phyloP scores from a whole-genome alignment of 37 sponge, comb jelly and placozoan species.

The Halisarca cf. caerulea region DNA sequence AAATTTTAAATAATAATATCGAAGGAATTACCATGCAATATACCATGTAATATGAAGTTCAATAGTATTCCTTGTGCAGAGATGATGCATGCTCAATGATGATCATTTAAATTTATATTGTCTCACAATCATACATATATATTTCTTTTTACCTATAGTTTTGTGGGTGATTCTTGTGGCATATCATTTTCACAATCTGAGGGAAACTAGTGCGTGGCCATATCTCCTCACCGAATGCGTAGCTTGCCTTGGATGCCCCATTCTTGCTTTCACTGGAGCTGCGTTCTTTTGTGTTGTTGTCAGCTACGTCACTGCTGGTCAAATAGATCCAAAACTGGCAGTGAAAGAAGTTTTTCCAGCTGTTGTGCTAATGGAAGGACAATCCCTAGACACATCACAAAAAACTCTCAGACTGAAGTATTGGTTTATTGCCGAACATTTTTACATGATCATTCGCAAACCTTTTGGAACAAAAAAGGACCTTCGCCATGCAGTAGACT shows the following conservation, averaged over 20 bases:
- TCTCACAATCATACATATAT: too few relatives aligned
- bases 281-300: conserved; percentile 39
- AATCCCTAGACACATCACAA: neutral
- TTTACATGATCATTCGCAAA: conserved; percentile 39
- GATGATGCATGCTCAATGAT: too few relatives aligned
- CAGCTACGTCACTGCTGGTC: conserved; percentile 47
- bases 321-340: conserved; percentile 30
- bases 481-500: neutral
- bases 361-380: conserved; percentile 38
- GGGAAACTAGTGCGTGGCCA: conserved; percentile 4
- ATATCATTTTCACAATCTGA: conserved; percentile 16
- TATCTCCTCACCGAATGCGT: conserved; percentile 54
- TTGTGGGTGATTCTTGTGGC: conserved; percentile 60
- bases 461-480: neutral
- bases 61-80: neutral
- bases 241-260: conserved; percentile 38
- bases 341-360: conserved; percentile 35
- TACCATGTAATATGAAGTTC: too few relatives aligned
- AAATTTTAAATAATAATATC: too few relatives aligned
- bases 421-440: conserved; percentile 52
- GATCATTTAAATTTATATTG: too few relatives aligned
- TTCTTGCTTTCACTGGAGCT: conserved; percentile 22
- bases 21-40: too few relatives aligned
- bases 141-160: too few relatives aligned
- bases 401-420: conserved; percentile 36